Percentiles rank a stretch among this genome's conserved stretches.
phyloP scores from a whole-genome alignment of 2,888 invertebrate genomes.

The Hymenopus coronatus region DNA sequence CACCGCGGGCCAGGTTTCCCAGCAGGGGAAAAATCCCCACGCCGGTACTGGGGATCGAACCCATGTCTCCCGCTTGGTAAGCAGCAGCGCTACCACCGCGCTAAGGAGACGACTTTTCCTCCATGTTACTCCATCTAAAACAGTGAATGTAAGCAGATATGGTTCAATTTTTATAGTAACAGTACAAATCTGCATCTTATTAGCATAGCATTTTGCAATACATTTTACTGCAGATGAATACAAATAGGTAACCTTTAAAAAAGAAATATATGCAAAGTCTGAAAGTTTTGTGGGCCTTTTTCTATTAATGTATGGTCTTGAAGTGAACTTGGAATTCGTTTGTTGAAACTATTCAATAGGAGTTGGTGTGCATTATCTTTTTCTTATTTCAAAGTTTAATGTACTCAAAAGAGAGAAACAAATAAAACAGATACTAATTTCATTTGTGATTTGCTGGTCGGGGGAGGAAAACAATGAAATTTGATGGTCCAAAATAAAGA shows the following conservation, averaged over 20 bases:
- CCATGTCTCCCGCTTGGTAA: too few relatives aligned
- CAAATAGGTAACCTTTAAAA: neutral
- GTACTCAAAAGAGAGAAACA: neutral
- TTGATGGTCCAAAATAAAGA: neutral
- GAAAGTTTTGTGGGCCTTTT: neutral
- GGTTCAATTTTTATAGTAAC: too few relatives aligned
- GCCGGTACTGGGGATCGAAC: too few relatives aligned
- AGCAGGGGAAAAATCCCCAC: too few relatives aligned
- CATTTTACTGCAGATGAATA: neutral
- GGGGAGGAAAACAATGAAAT: neutral
- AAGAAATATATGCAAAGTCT: neutral
- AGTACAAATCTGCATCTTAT: too few relatives aligned
- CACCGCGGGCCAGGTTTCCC: too few relatives aligned
- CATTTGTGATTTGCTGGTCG: neutral
- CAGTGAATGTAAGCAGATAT: too few relatives aligned
- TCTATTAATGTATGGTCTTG: neutral
- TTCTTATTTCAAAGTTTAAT: neutral
- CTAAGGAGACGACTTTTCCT: too few relatives aligned
- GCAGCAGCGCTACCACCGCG: too few relatives aligned
- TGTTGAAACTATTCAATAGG: neutral
- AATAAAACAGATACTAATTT: neutral
- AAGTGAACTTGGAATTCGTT: neutral
- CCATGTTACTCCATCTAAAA: too few relatives aligned
- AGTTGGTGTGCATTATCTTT: neutral
- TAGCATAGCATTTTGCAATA: neutral